Percentiles rank a stretch among this genome's conserved stretches.
phyloP scores from a whole-genome alignment of 2,113 vertebrate genomes.

The Peromyscus polionotus region DNA sequence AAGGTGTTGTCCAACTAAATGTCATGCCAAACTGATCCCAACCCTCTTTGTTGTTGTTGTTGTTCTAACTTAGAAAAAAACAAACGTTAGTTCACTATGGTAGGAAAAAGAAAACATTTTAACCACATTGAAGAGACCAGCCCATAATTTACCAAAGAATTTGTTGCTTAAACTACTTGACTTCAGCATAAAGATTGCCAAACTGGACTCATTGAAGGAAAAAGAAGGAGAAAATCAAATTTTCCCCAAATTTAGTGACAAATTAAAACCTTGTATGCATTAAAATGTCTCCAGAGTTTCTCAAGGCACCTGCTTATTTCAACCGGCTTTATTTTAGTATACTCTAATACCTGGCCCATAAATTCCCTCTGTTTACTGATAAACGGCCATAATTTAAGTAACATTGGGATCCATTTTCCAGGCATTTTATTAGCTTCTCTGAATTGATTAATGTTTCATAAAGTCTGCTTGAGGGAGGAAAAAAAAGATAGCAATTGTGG shows the following conservation, averaged over 20 bases:
- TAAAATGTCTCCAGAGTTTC: not conserved
- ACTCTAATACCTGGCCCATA: not conserved
- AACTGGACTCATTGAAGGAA: not conserved
- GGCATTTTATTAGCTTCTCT: conserved; percentile 75
- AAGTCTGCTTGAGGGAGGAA: conserved; percentile 58
- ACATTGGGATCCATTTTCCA: conserved; percentile 69
- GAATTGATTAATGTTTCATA: conserved; percentile 80
- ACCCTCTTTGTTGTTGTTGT: too few relatives aligned
- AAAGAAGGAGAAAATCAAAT: not conserved
- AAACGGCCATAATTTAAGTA: conserved; percentile 75
- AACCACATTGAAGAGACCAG: not conserved
- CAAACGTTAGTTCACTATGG: not conserved
- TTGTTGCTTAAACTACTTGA: not conserved
- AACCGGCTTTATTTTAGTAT: not conserved
- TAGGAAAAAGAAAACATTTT: not conserved
- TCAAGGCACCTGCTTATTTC: conserved; percentile 28
- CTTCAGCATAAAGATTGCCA: not conserved
- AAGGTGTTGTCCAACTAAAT: conserved; percentile 52
- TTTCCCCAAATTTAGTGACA: not conserved
- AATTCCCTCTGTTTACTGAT: conserved; percentile 65
- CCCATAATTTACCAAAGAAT: not conserved
- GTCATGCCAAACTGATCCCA: not conserved
- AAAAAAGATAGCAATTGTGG: conserved; percentile 34
- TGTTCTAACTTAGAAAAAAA: conserved; percentile 64
- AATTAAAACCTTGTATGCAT: not conserved